phyloP scores from a whole-genome alignment of 2,888 invertebrate genomes.

The Rotaria sp. region DNA sequence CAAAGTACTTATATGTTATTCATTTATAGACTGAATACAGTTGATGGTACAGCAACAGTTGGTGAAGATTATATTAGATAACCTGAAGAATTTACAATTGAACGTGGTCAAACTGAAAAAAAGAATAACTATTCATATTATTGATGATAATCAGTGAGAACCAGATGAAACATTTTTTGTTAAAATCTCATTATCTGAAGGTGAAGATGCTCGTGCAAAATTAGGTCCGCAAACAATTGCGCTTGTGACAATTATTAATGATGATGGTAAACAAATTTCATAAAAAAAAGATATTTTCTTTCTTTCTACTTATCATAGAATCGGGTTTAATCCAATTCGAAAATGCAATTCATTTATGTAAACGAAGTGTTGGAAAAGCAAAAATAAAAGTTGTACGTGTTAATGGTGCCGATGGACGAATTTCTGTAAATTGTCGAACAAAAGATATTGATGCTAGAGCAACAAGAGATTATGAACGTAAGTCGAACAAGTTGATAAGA shows the following conservation, averaged over 20 bases:
- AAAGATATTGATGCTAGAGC: constrained; percentile 60
- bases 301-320: too few relatives aligned
- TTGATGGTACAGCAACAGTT: constrained; percentile 61
- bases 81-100: constrained; percentile 59
- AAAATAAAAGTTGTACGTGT: constrained; percentile 57
- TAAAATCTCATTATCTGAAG: constrained; percentile 48
- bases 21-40: constrained; percentile 58
- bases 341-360: constrained; percentile 60
- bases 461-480: constrained; percentile 57
- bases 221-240: constrained; percentile 60
- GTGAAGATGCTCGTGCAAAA: constrained; percentile 50
- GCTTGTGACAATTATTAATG: constrained; percentile 62
- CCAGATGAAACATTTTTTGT: constrained; percentile 63
- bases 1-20: too few relatives aligned
- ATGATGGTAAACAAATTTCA: constrained; percentile 57
- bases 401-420: constrained; percentile 60
- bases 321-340: constrained; percentile 60
- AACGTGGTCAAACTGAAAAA: constrained; percentile 41
- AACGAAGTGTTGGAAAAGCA: constrained; percentile 59
- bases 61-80: constrained; percentile 59
- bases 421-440: constrained; percentile 59
- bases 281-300: too few relatives aligned
- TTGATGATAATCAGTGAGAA: constrained; percentile 62
- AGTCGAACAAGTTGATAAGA: not conserved
- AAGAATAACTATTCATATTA: constrained; percentile 45